A percentile compares a stretch with the other conserved stretches of the same genome.
phyloP scores from a whole-genome alignment of 2,113 vertebrate species.

The Nothocercus nigrocapillus region DNA sequence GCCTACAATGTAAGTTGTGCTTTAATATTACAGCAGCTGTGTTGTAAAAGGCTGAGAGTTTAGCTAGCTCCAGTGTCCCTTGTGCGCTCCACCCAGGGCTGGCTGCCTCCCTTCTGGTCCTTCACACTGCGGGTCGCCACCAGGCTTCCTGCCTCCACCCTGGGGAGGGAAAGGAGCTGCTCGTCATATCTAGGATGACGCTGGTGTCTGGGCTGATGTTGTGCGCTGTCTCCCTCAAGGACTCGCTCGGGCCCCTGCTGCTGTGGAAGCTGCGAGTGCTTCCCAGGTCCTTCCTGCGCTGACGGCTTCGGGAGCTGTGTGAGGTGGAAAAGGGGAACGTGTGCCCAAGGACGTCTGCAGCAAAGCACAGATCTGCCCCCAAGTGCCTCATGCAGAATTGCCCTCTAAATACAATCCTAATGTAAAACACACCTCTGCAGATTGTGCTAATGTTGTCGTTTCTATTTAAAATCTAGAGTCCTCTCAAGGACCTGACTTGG shows the following conservation, averaged over 20 bases:
- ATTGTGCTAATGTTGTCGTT: neutral
- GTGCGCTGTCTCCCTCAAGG: neutral
- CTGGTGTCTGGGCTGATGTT: neutral
- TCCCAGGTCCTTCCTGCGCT: neutral
- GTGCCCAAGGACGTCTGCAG: neutral
- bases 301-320: neutral
- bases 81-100: fast-evolving
- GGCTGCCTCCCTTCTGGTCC: neutral
- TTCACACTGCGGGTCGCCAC: neutral
- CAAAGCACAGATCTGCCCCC: neutral
- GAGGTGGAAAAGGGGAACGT: neutral
- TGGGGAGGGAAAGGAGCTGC: neutral
- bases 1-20: slow-evolving; percentile 91
- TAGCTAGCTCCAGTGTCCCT: neutral
- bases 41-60: neutral
- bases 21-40: slow-evolving; percentile 8
- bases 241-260: neutral
- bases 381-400: fast-evolving
- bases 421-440: neutral
- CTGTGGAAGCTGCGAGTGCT: neutral
- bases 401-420: neutral
- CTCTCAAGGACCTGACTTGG: neutral
- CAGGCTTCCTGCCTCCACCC: neutral
- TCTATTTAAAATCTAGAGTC: neutral
- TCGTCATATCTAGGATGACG: neutral